Conservation (phyloP, 2,888 invertebrate genomes). For the Oligia strigilis region DNA sequence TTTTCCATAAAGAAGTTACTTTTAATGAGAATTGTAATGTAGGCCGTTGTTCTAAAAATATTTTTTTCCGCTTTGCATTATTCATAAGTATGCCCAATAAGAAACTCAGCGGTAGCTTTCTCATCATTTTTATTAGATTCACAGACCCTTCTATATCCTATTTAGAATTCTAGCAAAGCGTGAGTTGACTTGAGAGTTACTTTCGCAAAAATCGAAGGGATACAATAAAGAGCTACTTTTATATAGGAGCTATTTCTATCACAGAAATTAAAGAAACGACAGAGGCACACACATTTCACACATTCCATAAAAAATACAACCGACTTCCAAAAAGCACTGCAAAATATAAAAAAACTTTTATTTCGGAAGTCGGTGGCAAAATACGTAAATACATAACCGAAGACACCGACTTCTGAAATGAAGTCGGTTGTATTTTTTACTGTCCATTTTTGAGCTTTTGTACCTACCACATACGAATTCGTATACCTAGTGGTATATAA, state of each 20-base stretch:
- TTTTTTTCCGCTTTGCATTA: constrained; percentile 64
- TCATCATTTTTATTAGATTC: constrained; percentile 68
- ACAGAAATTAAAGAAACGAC: background rate
- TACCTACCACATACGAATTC: background rate
- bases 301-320: background rate
- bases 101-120: constrained; percentile 62
- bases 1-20: constrained; percentile 40
- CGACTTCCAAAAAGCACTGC: background rate
- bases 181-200: constrained; percentile 26
- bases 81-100: constrained; percentile 68
- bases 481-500: background rate
- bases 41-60: constrained; percentile 59
- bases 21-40: constrained; percentile 50
- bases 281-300: background rate
- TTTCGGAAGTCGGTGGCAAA: background rate
- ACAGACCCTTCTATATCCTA: constrained; percentile 64
- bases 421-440: background rate
- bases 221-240: background rate
- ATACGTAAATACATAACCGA: background rate
- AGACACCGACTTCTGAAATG: background rate
- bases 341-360: no score
- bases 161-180: constrained; percentile 58
- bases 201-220: background rate
- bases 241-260: background rate
- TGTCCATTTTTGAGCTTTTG: background rate